Percentiles rank a stretch among this genome's conserved stretches.
phyloP scores from a whole-genome alignment of 2,888 invertebrate species.

The Drosophila prolongata region DNA sequence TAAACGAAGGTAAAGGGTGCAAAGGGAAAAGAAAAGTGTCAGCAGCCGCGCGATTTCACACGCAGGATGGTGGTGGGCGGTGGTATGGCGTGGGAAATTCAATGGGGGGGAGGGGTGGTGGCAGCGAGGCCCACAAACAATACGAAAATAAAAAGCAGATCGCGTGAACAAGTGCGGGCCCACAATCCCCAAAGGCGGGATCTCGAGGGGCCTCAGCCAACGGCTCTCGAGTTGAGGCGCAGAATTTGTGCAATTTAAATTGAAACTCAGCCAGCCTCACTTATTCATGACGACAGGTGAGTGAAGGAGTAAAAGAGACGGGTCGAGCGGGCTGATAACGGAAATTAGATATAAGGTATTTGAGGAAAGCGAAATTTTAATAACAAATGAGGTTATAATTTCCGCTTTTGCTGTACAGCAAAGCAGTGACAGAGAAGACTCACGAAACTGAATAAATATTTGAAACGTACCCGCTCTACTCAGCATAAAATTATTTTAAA shows the following conservation, averaged over 20 bases:
- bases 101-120: background rate
- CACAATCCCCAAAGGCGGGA: slow-evolving; percentile 38
- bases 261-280: slow-evolving; percentile 51
- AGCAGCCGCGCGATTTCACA: slow-evolving; percentile 73
- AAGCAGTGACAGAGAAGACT: background rate
- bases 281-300: slow-evolving; percentile 19
- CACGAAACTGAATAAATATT: slow-evolving; percentile 9
- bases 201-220: slow-evolving; percentile 46
- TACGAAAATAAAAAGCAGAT: slow-evolving; percentile 69
- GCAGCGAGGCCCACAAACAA: slow-evolving; percentile 58
- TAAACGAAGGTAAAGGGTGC: slow-evolving; percentile 31
- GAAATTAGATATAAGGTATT: slow-evolving; percentile 23
- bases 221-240: slow-evolving; percentile 50
- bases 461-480: background rate
- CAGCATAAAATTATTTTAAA: background rate
- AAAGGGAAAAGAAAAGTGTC: slow-evolving; percentile 62
- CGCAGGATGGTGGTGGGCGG: slow-evolving; percentile 44
- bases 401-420: slow-evolving; percentile 1
- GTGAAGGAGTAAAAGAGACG: background rate
- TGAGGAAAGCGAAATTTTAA: slow-evolving; percentile 14
- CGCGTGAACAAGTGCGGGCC: slow-evolving; percentile 65
- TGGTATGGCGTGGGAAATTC: slow-evolving; percentile 8
- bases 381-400: slow-evolving; percentile 24
- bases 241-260: slow-evolving; percentile 75
- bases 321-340: slow-evolving; percentile 6